Evolutionary conservation across 2,113 vertebrate genomes (phyloP), one percentile per base, ranked within the genome.

Genomic region (Pseudonaja textilis): DNA sequence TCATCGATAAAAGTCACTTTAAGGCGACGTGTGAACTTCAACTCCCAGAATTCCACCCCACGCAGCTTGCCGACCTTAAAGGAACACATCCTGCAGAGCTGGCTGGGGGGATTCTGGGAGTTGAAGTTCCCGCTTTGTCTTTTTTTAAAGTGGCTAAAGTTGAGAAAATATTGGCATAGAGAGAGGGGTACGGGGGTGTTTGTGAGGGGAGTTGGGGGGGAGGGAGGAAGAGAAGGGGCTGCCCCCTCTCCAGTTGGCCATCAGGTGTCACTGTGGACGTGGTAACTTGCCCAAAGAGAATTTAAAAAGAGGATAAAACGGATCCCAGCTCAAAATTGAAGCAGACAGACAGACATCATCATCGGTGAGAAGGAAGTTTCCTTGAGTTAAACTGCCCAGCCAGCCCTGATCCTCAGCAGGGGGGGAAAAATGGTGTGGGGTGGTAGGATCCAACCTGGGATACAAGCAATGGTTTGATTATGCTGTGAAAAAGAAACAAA

Each of bases 401-500:
- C 56, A 8, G 10, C 20, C 56, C 39, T 54, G 45, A 10, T 55
- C 54, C 87, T 90, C 74, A 69, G 90, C 87, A 86, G 87, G 54
- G 90, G 87, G 55, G 18, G 8, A 9, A 9, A 25, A 25, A 59
- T 9, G 0, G 7, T 7, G 18, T 4, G 55, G 2, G 20, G 23
- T 0, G 23, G 1, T 64, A 22, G 42, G 50, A 47, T 47, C 34
- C 55, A 20, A 11, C 12, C 4, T 7, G 18, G 93, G 91, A 89
- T 50, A 85, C 47, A 87, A 26, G 47, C 29, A 50, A 57, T 57
- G 47, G 91, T 81, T 69, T 56, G 74, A 90, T 42, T 42, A 92
- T 90, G 93, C 91, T 94, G 97, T 97, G 97, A 97, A 97, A 97
- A 86, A 85, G 9, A 69, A 50, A 14, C 4, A 55, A 88, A 64